Evolutionary conservation across 1,140 invertebrate species (phyloP), one percentile per base, ranked within the genome.

Genomic region (Mactra quadrangularis): DNA sequence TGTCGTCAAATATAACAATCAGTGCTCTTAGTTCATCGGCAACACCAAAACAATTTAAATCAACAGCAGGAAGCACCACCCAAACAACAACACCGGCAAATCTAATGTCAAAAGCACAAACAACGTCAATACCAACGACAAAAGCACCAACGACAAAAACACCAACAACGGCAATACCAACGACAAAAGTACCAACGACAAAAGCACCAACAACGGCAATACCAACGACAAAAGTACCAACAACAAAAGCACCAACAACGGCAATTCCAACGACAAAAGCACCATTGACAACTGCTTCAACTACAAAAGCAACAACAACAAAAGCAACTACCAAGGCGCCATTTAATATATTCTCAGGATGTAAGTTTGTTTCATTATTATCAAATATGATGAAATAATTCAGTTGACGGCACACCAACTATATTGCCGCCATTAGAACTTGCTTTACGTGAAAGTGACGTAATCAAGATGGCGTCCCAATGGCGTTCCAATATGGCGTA

Each of bases 1-100:
- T 17, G 50, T 13, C 68, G 22, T 3, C 68, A 50, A 31, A 38
- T 19, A 31, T 45, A 50, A 3, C 68, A 50, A 15, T 27, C 7
- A 53, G 35, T 53, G 52, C 68, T 53, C 50, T n/a, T 9, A 53
- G 35, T 53, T 71, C 68, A 71, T 71, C 68, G 50, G 62, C 53
- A 75, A 31, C 53, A 57, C 27, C 71, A 75, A 11, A 50, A 50
- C 47, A 50, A n/a, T 4, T 22, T 9, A 29, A 4, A 6, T 6
- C n/a, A 57, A 57, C 53, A n/a, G 4, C 4, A 22, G n/a, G 6
- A 57, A n/a, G 4, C 4, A 22, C n/a, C n/a, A n/a, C n/a, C 53
- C 4, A n/a, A 57, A n/a, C 27, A n/a, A 57, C 27, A 4, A 57
- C n/a, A n/a, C 7, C 53, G 6, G 53, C 27, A 57, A 11, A 50